Conservation (phyloP, 2,797 vertebrate genomes). For the Gorsachius magnificus region DNA sequence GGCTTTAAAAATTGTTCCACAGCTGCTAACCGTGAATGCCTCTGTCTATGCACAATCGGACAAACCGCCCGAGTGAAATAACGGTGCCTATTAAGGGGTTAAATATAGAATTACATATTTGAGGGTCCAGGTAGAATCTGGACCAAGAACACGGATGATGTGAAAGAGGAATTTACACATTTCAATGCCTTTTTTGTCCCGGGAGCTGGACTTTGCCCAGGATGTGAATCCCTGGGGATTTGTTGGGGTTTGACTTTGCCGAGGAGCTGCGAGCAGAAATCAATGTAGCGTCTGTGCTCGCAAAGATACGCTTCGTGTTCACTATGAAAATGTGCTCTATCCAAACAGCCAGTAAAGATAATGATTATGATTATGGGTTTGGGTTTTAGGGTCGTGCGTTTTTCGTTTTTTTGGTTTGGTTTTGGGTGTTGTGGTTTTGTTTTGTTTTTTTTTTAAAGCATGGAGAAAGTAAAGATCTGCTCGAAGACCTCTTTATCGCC, state of each 20-base stretch:
- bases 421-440: too few species aligned
- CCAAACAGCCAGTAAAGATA: conserved; percentile 18
- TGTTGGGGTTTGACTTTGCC: neutral
- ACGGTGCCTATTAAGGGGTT: neutral
- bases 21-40: neutral
- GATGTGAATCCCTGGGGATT: conserved; percentile 46
- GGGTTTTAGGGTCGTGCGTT: neutral
- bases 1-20: neutral
- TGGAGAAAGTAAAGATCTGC: neutral
- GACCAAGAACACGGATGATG: conserved; percentile 22
- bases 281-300: conserved; percentile 35
- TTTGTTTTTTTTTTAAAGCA: neutral
- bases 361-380: neutral
- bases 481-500: neutral
- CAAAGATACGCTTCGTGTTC: conserved; percentile 1
- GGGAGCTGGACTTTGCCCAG: conserved; percentile 59
- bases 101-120: neutral
- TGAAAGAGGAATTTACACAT: conserved; percentile 59
- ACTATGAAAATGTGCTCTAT: conserved; percentile 36
- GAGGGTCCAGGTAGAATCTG: neutral
- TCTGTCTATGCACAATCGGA: neutral
- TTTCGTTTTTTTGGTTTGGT: too few species aligned
- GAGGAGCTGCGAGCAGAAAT: conserved; percentile 51
- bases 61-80: neutral
- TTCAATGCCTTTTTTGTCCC: conserved; percentile 72